phyloP scores from a whole-genome alignment of 2,797 vertebrate genomes.

The Falco columbarius region DNA sequence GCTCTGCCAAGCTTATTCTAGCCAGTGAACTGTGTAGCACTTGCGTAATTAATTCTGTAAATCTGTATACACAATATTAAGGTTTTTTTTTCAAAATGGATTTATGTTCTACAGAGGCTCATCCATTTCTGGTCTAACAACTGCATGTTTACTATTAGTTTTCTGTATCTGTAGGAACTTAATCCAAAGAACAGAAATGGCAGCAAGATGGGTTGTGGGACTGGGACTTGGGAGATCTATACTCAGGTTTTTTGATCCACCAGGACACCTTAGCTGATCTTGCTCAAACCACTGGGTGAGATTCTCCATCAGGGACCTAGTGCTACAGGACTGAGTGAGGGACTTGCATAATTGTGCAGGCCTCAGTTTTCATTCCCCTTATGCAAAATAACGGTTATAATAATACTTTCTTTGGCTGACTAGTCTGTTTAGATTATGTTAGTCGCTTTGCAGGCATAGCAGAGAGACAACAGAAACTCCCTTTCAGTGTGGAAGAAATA shows the following conservation, averaged over 20 bases:
- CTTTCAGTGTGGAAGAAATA: not conserved
- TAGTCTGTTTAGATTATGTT: not conserved
- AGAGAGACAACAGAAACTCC: not conserved
- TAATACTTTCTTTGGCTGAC: slow-evolving; percentile 26
- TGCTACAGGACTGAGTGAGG: not conserved
- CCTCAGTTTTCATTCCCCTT: not conserved
- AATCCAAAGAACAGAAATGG: not conserved
- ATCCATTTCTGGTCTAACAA: not conserved
- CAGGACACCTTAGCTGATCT: not conserved
- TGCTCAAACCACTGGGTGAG: not conserved
- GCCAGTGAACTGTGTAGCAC: not conserved
- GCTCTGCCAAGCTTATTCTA: not conserved
- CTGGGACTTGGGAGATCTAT: not conserved
- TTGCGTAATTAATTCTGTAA: not conserved
- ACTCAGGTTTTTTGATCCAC: not conserved
- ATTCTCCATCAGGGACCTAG: not conserved
- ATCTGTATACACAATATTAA: not conserved
- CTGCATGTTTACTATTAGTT: not conserved
- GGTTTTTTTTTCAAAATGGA: not conserved
- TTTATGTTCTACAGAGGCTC: not conserved
- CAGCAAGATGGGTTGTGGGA: not conserved
- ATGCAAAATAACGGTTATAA: not conserved
- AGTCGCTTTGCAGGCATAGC: not conserved
- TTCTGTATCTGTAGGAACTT: not conserved
- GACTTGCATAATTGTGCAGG: not conserved